Base-by-base conservation (phyloP, 2,113 vertebrate genomes). In the Nanorana parkeri region DNA sequence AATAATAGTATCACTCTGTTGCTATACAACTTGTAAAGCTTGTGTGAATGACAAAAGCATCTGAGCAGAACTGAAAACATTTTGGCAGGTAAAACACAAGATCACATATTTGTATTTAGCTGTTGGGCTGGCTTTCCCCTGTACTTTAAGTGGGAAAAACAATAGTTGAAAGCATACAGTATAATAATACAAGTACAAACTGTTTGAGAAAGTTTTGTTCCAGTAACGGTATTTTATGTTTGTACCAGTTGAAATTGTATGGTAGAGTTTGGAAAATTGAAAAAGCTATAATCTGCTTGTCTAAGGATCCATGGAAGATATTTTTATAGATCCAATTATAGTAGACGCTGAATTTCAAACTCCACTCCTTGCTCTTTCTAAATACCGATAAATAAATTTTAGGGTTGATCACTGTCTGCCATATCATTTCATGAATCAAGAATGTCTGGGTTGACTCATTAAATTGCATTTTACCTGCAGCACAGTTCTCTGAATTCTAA, bases 251-350 rank as follows among this genome's bases (percentile, higher is more conserved):
- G 5, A 58, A 58, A 74, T 74, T 32, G 54, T n/a, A 58, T 17
- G 23, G 71, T 21, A 36, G 26, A 74, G 23, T 58, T 36, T n/a
- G 21, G 13, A 21, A 60, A 56, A 73, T 52, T 29, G 69, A 54
- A n/a, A 74, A 36, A 32, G 24, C 68, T 71, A 71, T 69, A 58
- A 74, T 74, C 71, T 74, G 54, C 21, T 73, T 56, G 17, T 56
- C 69, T 32, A 54, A 72, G 68, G 23, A 72, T 2, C 47, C n/a
- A 32, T 16, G 11, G 26, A 60, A 74, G 28, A 16, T 23, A 17
- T 58, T 32, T 74, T 60, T 60, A 60, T 7, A 20, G 56, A n/a
- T 60, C 20, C 5, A 60, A 60, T 32, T 58, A 47, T 58, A 29
- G 52, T 20, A 56, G 20, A 19, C 21, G 26, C 47, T 54, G 11